Evolutionary conservation across 1,140 invertebrate species (phyloP).

Genomic region (Hypothenemus hampei): DNA sequence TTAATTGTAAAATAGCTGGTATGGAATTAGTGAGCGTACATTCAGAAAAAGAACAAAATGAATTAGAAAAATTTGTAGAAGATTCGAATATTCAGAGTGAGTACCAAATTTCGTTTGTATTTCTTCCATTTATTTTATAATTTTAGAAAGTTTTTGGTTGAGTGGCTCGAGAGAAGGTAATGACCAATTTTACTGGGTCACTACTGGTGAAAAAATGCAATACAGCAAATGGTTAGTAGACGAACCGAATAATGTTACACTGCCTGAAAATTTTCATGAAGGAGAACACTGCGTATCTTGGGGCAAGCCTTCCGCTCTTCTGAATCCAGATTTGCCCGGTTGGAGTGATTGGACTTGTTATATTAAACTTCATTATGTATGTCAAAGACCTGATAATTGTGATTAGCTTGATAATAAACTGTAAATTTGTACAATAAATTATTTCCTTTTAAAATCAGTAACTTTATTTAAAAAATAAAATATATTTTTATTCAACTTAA

Average conservation of each 20-base stretch:
- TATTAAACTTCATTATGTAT: constrained; percentile 5
- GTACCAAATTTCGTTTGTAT: too few relatives aligned
- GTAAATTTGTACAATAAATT: neutral
- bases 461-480: too few relatives aligned
- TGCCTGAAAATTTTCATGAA: neutral
- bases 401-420: neutral
- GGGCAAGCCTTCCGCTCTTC: neutral
- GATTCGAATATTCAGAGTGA: too few relatives aligned
- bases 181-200: constrained; percentile 15
- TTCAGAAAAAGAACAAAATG: constrained; percentile 3
- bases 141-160: constrained; percentile 7
- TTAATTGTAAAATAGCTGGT: constrained; percentile 16
- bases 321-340: neutral
- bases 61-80: constrained; percentile 9
- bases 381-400: constrained; percentile 5
- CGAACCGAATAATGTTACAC: constrained; percentile 11
- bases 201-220: constrained; percentile 15
- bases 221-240: constrained; percentile 7
- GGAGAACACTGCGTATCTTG: constrained; percentile 19
- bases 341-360: constrained; percentile 19
- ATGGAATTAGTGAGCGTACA: constrained; percentile 21
- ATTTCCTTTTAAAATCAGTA: neutral
- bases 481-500: neutral
- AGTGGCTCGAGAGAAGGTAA: constrained; percentile 10
- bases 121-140: too few relatives aligned